These are phyloP conservation scores for Scaeva pyrastri DNA, from an alignment of 2,888 invertebrate genomes.

Conservation along the genomic window DNA sequence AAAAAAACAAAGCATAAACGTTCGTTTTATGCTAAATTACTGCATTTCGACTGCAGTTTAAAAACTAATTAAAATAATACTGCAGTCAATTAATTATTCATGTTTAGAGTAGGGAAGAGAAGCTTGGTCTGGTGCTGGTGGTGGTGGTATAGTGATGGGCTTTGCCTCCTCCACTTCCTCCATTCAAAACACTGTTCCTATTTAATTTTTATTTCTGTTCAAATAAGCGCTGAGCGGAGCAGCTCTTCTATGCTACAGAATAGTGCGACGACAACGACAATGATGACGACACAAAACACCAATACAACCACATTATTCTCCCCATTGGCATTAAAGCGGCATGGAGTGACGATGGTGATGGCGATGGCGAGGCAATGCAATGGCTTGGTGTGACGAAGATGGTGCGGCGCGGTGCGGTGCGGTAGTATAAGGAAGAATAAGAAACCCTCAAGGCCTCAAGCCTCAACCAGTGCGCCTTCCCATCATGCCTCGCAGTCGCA, in stretches of 20 bases:
- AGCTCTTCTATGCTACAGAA: conserved; percentile 43
- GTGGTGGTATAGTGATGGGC: conserved; percentile 28
- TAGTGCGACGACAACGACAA: conserved; percentile 59
- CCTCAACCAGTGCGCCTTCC: conserved; percentile 21
- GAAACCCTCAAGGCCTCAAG: too few relatives aligned
- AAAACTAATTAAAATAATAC: conserved; percentile 85
- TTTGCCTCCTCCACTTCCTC: conserved; percentile 44
- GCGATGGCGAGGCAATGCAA: not conserved
- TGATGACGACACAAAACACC: conserved; percentile 56
- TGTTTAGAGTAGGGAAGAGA: conserved; percentile 76
- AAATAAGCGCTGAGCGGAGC: conserved; percentile 59
- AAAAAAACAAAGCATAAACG: conserved; percentile 36
- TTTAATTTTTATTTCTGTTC: conserved; percentile 74
- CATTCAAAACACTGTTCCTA: conserved; percentile 53
- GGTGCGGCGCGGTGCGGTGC: not conserved
- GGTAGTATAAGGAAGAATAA: conserved; percentile 20
- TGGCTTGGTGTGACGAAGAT: too few relatives aligned
- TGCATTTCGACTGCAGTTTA: conserved; percentile 81
- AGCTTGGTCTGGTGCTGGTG: not conserved
- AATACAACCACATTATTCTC: conserved; percentile 39
- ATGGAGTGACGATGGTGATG: too few relatives aligned
- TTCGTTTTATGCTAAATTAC: conserved; percentile 75
- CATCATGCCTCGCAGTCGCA: not conserved
- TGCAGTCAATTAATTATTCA: conserved; percentile 85
- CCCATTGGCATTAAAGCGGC: conserved; percentile 25